Base-by-base conservation (phyloP, 2,113 vertebrate species). In the Callocephalon fimbriatum region DNA sequence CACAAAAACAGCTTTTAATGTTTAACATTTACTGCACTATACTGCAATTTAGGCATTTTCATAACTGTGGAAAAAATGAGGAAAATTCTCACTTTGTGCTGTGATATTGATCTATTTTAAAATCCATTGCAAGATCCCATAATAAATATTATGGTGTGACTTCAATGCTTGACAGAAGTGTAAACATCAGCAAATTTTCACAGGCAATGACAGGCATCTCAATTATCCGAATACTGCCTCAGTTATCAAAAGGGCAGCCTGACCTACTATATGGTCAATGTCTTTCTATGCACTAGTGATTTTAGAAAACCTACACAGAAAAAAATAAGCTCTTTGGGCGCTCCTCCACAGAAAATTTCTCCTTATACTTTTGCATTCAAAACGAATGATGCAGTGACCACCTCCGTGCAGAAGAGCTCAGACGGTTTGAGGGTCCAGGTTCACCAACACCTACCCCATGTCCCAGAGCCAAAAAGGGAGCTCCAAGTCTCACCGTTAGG, bases 121-220 rank as follows among this genome's bases (percentile, higher is more conserved):
- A 96, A 95, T 44, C 25, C 77, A 87, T 11, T 90, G 25, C 54
- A 91, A 91, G 56, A 82, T 42, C 70, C 40, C 48, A 82, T 48
- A 76, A 66, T 70, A 90, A 90, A 92, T 96, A 94, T 65, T 45
- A 82, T 9, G 40, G n/a, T 78, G 37, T 70, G 81, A 91, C 81
- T 94, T 90, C 73, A 87, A 77, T 66, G 90, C 48, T 54, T 93
- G 92, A 73, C 95, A 96, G 84, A 71, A 96, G 66, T 76, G 85
- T 88, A 91, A 94, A 94, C 91, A 96, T 96, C 95, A 97, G 95
- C 90, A 90, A 76, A 62, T 96, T 93, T 95, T 96, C 74, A 77
- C 15, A n/a, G 66, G 40, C 86, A 85, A 75, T 95, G 89, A 87
- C 77, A 89, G 62, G 58, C 85, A 93, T 85, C 84, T 96, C 85